Conservation (phyloP, 2,113 vertebrate species). For the Channa argus region DNA sequence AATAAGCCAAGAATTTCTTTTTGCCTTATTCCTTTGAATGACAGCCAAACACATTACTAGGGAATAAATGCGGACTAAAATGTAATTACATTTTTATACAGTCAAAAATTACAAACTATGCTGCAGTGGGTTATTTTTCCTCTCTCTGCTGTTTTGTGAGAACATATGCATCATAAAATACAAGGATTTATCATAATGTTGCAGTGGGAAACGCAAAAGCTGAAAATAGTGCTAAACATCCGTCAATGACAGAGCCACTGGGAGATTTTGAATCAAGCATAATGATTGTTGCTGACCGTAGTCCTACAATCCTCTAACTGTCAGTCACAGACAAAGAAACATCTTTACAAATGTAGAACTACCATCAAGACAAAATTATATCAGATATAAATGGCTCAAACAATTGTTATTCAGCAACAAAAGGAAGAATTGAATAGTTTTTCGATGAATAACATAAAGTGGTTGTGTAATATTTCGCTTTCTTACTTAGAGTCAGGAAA, state of each 20-base stretch:
- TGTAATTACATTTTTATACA: conserved; percentile 61
- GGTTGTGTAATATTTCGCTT: background rate
- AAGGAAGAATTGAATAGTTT: background rate
- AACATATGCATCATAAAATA: conserved; percentile 39
- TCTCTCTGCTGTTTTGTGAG: conserved; percentile 19
- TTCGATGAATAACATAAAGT: conserved; percentile 22
- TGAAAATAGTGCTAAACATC: conserved; percentile 14
- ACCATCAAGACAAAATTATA: conserved; percentile 22
- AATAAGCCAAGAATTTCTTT: conserved; percentile 16
- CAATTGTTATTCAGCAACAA: conserved; percentile 2
- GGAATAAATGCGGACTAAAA: conserved; percentile 55
- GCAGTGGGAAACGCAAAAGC: conserved; percentile 4
- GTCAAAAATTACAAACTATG: conserved; percentile 50
- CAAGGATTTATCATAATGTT: conserved; percentile 29
- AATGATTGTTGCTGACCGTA: conserved; percentile 12
- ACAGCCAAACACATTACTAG: conserved; percentile 53
- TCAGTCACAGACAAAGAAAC: conserved; percentile 11
- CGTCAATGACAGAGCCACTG: background rate
- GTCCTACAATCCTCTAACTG: background rate
- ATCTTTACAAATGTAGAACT: conserved; percentile 14
- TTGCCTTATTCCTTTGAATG: conserved; percentile 53
- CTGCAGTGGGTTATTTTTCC: conserved; percentile 24
- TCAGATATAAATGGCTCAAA: background rate
- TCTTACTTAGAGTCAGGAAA: background rate
- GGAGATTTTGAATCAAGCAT: background rate